Conservation (phyloP, 2,113 vertebrate genomes). For the Micromys minutus region DNA sequence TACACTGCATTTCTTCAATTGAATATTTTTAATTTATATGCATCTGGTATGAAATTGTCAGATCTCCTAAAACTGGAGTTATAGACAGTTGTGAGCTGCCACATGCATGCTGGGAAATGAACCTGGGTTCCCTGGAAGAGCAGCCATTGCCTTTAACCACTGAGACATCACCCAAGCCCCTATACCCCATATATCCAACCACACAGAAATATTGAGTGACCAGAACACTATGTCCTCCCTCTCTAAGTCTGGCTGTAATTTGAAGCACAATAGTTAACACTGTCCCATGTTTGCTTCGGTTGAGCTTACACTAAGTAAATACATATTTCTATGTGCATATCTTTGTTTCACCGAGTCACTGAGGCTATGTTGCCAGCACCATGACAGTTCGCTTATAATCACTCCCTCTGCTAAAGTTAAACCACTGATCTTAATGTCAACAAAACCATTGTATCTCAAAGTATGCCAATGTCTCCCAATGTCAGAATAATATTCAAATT, state of each 20-base stretch:
- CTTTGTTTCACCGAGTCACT: constrained; percentile 12
- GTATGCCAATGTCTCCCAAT: background rate
- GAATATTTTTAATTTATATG: too few relatives aligned
- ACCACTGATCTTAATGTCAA: background rate
- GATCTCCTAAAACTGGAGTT: too few relatives aligned
- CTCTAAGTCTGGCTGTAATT: background rate
- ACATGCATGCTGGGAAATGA: too few relatives aligned
- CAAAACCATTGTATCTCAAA: background rate
- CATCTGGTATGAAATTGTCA: too few relatives aligned
- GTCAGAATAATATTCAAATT: background rate
- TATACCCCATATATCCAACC: background rate
- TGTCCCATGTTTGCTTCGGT: background rate
- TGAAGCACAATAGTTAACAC: background rate
- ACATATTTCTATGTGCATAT: background rate
- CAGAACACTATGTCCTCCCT: background rate
- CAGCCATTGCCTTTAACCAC: too few relatives aligned
- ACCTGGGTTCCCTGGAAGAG: too few relatives aligned
- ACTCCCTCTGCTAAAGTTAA: background rate
- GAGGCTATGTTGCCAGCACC: background rate
- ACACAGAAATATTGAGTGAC: background rate
- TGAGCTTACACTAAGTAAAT: background rate
- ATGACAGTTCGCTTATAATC: background rate
- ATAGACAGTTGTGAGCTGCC: too few relatives aligned
- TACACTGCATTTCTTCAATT: background rate
- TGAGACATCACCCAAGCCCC: too few relatives aligned